Base-by-base conservation (phyloP, 1,140 invertebrate genomes). In the Cyclargus thomasi region DNA sequence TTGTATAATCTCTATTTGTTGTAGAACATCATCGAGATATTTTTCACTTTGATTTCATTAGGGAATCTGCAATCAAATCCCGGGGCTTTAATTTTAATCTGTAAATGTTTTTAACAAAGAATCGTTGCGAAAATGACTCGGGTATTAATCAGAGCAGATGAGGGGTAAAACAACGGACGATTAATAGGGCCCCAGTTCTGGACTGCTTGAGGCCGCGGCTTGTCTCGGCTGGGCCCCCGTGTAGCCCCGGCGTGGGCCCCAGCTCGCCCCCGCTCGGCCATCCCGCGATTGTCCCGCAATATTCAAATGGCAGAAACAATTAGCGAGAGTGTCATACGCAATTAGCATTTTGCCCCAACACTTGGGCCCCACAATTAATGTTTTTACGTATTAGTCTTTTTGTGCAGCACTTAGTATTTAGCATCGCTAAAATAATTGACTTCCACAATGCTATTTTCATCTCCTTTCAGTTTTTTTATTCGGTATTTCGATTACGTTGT, bases 271-370 rank as follows among this genome's bases (percentile, higher is more conserved):
- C 70, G 65, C 80, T 83, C 29, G 82, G 85, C 88, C 88, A 91
- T 91, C 86, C 75, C 79, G 80, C 90, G 89, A 91, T 89, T 90
- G 87, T 89, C 84, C 75, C 74, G 84, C 83, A 87, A 90, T 91
- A 90, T 91, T 91, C 85, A 91, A 91, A 91, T 91, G 89, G 88
- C 86, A 86, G 84, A 85, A 91, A 91, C 85, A 91, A 91, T 91
- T 91, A 91, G 78, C 75, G 76, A 82, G 80, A 91, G 90, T 91
- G 90, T 89, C 85, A 74, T 80, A 83, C 76, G 74, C 76, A 77
- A 81, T 82, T 77, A 80, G 79, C 75, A 72, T 74, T 79, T 79
- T 80, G 79, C 77, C 77, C 83, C 74, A 72, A 68, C 70, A 70
- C 59, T 69, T 36, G 59, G 70, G 66, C 67, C 23, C 14, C 10